Evolutionary conservation across 2,888 invertebrate species (phyloP).

Genomic region (Folsomia candida): DNA sequence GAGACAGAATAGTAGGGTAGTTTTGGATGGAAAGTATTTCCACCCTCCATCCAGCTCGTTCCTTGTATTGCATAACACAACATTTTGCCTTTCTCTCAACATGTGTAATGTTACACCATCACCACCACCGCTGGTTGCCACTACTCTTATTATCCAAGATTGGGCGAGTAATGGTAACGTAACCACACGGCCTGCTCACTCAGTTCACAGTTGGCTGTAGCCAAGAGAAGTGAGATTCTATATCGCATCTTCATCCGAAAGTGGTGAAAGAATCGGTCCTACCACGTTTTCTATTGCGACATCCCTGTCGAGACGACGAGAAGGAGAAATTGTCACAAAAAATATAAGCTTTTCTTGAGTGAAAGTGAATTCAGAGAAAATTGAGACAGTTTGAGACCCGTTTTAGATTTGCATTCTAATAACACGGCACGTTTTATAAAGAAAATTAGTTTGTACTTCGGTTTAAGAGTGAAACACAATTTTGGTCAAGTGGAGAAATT

Average conservation of each 20-base stretch:
- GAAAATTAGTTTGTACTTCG: too few relatives aligned
- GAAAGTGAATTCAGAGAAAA: too few relatives aligned
- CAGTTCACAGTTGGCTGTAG: conserved; percentile 6
- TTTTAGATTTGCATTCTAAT: too few relatives aligned
- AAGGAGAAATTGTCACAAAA: too few relatives aligned
- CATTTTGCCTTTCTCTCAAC: conserved; percentile 6
- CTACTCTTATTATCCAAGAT: not conserved
- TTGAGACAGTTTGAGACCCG: too few relatives aligned
- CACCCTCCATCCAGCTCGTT: not conserved
- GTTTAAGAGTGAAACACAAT: too few relatives aligned
- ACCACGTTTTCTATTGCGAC: too few relatives aligned
- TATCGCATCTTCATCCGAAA: not conserved
- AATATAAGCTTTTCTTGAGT: too few relatives aligned
- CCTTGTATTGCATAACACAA: conserved; percentile 6
- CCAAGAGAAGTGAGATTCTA: not conserved
- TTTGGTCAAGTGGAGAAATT: too few relatives aligned
- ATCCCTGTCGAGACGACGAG: too few relatives aligned
- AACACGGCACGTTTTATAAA: too few relatives aligned
- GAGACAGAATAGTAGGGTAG: not conserved
- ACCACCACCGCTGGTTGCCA: not conserved
- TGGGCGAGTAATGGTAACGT: not conserved
- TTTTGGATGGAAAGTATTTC: conserved; percentile 4
- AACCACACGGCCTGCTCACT: conserved; percentile 7
- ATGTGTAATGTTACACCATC: conserved; percentile 12
- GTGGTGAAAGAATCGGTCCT: too few relatives aligned